Evolutionary conservation across 2,113 vertebrate species (phyloP), one percentile per base, ranked within the genome.

Genomic region (Grus americana): DNA sequence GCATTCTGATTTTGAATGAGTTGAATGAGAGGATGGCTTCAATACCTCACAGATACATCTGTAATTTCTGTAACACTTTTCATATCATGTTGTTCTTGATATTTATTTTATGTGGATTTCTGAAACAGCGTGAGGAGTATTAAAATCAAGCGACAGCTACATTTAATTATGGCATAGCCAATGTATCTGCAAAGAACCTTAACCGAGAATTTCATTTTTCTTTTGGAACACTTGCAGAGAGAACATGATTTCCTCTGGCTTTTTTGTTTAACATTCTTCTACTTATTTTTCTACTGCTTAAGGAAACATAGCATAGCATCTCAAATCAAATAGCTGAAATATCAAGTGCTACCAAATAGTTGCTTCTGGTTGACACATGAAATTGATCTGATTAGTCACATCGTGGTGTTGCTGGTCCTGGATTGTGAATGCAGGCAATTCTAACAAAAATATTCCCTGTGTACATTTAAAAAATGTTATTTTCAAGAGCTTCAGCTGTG

Each of bases 31-130:
- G 26, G 34, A 81, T 68, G 46, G 34, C 61, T 92, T 88, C 44
- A 79, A 36, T 68, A 44, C 36, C 49, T 91, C 13, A 3, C 49
- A 91, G 65, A 81, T 79, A 63, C 4, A 11, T 47, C 79, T 93
- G 15, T 92, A 91, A 94, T 93, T 89, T 92, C 58, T 62, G 32
- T 92, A 87, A 92, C 10, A 32, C 24, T 92, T 94, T 89, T 55
- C 40, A n/a, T 92, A 72, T 79, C 40, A 63, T 76, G 61, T 81
- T 89, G 55, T 57, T 81, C 80, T 54, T 71, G 42, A 44, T 88
- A 71, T 71, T 94, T 94, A 42, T 93, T 92, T 89, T 76, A 65
- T 79, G 61, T 75, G 36, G 30, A 30, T 85, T 89, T 85, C 73
- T 79, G 73, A 91, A 94, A 79, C 34, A 92, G 63, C 67, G 57